These are phyloP conservation scores for Asarcornis scutulata DNA, from an alignment of 2,113 vertebrate species.

Conservation along the genomic window DNA sequence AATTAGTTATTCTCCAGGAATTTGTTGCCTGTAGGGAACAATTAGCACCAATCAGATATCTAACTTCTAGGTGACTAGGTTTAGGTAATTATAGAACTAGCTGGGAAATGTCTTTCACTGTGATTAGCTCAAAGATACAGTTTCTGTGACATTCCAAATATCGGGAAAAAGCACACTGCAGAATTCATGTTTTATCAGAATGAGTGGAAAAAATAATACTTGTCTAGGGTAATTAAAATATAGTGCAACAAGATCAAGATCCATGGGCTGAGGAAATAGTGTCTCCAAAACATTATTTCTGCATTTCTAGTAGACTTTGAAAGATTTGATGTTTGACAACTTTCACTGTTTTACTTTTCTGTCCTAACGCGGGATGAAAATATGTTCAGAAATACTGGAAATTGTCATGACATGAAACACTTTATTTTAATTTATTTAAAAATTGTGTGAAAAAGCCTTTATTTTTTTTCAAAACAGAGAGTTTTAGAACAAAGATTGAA, in stretches of 20 bases:
- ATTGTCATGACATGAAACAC: fast-evolving
- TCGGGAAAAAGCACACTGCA: background rate
- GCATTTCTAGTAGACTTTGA: background rate
- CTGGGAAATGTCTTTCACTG: background rate
- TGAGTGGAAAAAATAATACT: background rate
- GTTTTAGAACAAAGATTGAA: background rate
- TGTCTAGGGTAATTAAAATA: background rate
- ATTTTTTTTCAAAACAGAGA: background rate
- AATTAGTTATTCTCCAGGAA: background rate
- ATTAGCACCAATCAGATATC: background rate
- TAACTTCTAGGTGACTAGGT: background rate
- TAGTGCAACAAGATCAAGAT: background rate
- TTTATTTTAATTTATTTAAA: background rate
- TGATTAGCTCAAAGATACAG: background rate
- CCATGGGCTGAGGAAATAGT: background rate
- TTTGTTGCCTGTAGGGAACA: background rate
- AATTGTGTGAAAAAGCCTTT: background rate
- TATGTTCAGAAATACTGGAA: background rate
- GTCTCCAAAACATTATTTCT: background rate
- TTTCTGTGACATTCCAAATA: background rate
- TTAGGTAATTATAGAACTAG: background rate
- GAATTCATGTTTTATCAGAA: background rate
- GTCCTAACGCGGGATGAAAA: background rate
- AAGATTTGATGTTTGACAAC: background rate
- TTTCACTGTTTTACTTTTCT: background rate